phyloP scores from a whole-genome alignment of 64 coral and sea anemone genomes.

The Porites australiensis region DNA sequence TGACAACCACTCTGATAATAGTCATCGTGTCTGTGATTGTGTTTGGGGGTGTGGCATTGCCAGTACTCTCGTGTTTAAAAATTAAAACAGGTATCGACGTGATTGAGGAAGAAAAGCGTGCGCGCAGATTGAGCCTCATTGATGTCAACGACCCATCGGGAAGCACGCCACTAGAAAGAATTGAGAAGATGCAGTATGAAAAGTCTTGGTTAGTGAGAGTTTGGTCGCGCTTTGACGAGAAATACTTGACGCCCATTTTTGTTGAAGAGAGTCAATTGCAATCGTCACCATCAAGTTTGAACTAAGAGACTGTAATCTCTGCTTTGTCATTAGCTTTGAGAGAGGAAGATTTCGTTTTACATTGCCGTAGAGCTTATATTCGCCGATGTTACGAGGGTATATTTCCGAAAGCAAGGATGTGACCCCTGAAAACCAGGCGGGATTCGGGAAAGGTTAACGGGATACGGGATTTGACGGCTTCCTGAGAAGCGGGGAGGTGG shows the following conservation, averaged over 20 bases:
- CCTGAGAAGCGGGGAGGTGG: too few species aligned
- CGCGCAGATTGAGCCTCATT: slow-evolving; percentile 89
- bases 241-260: slow-evolving; percentile 96
- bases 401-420: too few species aligned
- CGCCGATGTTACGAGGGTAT: too few species aligned
- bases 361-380: too few species aligned
- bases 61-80: slow-evolving; percentile 78
- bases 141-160: slow-evolving; percentile 95
- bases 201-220: slow-evolving; percentile 94
- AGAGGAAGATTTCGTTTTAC: too few species aligned
- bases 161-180: slow-evolving; percentile 92
- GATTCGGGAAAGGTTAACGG: too few species aligned
- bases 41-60: slow-evolving; percentile 84
- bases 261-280: slow-evolving; percentile 85
- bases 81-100: slow-evolving; percentile 95
- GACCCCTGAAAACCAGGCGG: too few species aligned
- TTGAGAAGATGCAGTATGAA: slow-evolving; percentile 96
- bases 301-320: background rate
- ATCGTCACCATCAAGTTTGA: slow-evolving; percentile 7
- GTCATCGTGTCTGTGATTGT: slow-evolving; percentile 96
- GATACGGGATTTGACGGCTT: too few species aligned
- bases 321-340: too few species aligned
- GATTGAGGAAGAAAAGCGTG: slow-evolving; percentile 86
- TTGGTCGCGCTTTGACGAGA: slow-evolving; percentile 96
- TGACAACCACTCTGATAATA: slow-evolving; percentile 91